Evolutionary conservation across 92 coral and sea anemone genomes (phyloP).

Genomic region (Plumapathes pennacea): DNA sequence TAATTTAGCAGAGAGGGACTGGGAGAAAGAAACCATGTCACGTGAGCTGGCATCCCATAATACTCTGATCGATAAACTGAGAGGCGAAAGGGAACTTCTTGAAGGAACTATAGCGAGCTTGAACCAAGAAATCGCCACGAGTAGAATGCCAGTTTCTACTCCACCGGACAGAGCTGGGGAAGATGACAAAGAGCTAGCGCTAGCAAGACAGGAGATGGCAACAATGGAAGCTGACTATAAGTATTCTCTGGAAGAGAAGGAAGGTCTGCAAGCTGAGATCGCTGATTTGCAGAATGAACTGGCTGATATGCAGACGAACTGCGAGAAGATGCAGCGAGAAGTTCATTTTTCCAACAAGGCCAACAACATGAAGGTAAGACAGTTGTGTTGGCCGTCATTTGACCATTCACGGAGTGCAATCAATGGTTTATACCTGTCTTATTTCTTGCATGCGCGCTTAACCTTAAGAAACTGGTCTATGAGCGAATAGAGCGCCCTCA

Average conservation of each 20-base stretch:
- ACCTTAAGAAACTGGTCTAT: no score
- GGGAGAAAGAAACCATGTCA: slow-evolving; percentile 62
- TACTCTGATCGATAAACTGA: slow-evolving; percentile 29
- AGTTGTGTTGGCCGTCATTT: no score
- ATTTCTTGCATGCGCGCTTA: no score
- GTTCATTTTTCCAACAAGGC: slow-evolving; percentile 17
- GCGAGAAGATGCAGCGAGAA: slow-evolving; percentile 36
- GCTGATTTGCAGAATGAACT: slow-evolving; percentile 38
- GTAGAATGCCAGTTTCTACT: not conserved
- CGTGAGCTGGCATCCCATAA: slow-evolving; percentile 42
- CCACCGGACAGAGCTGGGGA: not conserved
- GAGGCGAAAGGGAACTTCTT: slow-evolving; percentile 32
- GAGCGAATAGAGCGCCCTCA: no score
- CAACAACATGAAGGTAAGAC: slow-evolving; percentile 23
- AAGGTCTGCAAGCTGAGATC: slow-evolving; percentile 38
- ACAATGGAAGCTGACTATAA: slow-evolving; percentile 41
- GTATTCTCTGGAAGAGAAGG: slow-evolving; percentile 45
- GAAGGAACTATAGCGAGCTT: slow-evolving; percentile 33
- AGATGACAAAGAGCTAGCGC: slow-evolving; percentile 20
- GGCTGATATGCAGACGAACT: slow-evolving; percentile 48
- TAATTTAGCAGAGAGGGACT: slow-evolving; percentile 58
- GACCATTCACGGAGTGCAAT: no score
- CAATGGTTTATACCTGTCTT: no score
- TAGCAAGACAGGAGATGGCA: slow-evolving; percentile 38
- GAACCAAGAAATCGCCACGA: slow-evolving; percentile 35